These are phyloP conservation scores for Loriculus beryllinus DNA, from an alignment of 2,797 vertebrate genomes.

Conservation along the genomic window DNA sequence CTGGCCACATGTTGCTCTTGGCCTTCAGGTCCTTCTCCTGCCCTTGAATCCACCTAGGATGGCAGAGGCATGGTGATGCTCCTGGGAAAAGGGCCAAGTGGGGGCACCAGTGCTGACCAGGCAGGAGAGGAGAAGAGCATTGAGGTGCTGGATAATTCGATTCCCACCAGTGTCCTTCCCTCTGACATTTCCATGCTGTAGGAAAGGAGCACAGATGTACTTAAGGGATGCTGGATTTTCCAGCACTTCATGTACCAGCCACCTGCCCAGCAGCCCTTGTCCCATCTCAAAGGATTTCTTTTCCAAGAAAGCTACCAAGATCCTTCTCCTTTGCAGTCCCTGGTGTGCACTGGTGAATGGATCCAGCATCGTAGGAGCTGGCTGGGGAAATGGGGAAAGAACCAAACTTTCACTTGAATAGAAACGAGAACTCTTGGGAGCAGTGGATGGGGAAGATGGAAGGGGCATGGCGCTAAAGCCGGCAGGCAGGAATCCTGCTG, in stretches of 20 bases:
- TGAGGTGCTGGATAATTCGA: neutral
- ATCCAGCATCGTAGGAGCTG: neutral
- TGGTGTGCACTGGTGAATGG: neutral
- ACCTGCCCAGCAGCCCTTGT: neutral
- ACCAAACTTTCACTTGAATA: neutral
- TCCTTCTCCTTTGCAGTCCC: neutral
- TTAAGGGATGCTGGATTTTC: rapidly evolving
- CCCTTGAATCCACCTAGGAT: neutral
- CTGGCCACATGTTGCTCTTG: neutral
- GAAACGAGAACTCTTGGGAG: neutral
- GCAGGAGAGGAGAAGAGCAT: neutral
- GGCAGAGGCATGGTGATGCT: rapidly evolving
- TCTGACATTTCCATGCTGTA: neutral
- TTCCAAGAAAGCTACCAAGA: neutral
- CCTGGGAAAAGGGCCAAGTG: neutral
- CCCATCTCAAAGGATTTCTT: neutral
- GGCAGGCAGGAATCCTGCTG: neutral
- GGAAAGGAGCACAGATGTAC: neutral
- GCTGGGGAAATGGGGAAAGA: neutral
- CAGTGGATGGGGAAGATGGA: neutral
- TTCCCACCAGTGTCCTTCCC: neutral
- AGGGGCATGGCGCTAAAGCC: neutral
- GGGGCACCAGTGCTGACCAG: neutral
- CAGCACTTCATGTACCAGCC: neutral
- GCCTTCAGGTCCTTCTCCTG: neutral